Percentiles rank a stretch among this genome's conserved stretches.
phyloP scores from a whole-genome alignment of 2,797 vertebrate species.

The Lithobates pipiens region DNA sequence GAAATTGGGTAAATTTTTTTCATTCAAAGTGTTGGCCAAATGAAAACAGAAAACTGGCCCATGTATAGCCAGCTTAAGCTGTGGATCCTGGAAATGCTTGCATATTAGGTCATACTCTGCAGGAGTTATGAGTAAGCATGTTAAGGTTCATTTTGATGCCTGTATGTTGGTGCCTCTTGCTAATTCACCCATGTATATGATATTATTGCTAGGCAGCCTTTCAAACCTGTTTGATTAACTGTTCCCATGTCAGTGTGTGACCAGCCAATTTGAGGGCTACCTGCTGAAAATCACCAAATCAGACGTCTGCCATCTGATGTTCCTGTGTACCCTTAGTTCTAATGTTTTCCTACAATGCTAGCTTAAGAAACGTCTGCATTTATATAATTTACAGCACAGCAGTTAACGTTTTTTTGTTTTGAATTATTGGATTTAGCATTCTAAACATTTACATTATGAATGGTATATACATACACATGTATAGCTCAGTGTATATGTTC shows the following conservation, averaged over 20 bases:
- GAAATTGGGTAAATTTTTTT: too few relatives aligned
- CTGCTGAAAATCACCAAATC: not conserved
- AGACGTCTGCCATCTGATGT: not conserved
- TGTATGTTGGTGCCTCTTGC: too few relatives aligned
- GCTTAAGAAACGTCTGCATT: not conserved
- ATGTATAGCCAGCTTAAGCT: too few relatives aligned
- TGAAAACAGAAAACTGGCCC: too few relatives aligned
- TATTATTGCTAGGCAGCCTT: not conserved
- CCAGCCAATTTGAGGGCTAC: not conserved
- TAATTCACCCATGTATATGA: not conserved
- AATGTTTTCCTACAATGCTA: not conserved
- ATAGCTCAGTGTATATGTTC: conserved; percentile 41
- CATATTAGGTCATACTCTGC: too few relatives aligned
- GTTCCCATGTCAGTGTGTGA: too few relatives aligned
- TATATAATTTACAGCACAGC: not conserved
- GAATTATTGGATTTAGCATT: conserved; percentile 24
- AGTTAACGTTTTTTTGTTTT: conserved; percentile 3
- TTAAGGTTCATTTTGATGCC: too few relatives aligned
- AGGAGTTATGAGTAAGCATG: too few relatives aligned
- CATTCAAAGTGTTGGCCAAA: too few relatives aligned
- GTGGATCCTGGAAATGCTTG: too few relatives aligned
- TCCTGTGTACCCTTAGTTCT: not conserved
- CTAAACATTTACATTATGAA: conserved; percentile 40
- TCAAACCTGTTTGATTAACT: not conserved
- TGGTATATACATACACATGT: conserved; percentile 27